These are phyloP conservation scores for Furcula furcula DNA, from an alignment of 2,888 invertebrate species.

Conservation along the genomic window DNA sequence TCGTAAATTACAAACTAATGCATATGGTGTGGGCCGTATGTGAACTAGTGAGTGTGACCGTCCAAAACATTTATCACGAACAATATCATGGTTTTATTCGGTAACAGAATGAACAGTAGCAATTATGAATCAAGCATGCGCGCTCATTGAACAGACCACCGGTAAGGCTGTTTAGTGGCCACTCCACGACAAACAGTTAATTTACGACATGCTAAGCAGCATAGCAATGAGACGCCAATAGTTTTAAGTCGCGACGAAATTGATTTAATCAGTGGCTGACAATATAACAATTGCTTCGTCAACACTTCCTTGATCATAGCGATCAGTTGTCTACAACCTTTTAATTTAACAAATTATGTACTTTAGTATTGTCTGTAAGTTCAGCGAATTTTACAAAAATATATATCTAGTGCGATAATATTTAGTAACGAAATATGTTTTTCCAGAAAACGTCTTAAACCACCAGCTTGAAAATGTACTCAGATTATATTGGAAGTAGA, in stretches of 20 bases:
- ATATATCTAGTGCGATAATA: too few relatives aligned
- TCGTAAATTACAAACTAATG: conserved; percentile 15
- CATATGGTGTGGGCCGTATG: conserved; percentile 6
- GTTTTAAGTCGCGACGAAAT: conserved; percentile 37
- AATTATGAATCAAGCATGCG: conserved; percentile 26
- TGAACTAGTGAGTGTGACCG: conserved; percentile 11
- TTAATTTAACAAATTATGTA: conserved; percentile 6
- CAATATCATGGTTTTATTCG: too few relatives aligned
- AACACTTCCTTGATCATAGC: conserved; percentile 32
- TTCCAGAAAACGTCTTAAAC: too few relatives aligned
- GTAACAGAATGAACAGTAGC: too few relatives aligned
- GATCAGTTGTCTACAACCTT: conserved; percentile 37
- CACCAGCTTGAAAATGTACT: too few relatives aligned
- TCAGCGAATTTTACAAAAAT: too few relatives aligned
- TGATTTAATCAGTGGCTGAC: conserved; percentile 45
- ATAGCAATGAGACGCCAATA: conserved; percentile 51
- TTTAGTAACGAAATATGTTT: too few relatives aligned
- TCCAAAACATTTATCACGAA: too few relatives aligned
- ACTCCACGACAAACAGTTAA: conserved; percentile 48
- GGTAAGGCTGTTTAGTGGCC: conserved; percentile 31
- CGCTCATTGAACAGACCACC: conserved; percentile 38
- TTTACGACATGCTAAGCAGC: conserved; percentile 52
- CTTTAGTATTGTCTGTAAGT: too few relatives aligned
- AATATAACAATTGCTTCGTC: conserved; percentile 45
- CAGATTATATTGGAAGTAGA: too few relatives aligned